A percentile compares a stretch with the other conserved stretches of the same genome.
Conservation (phyloP, 2,888 invertebrate species). For the Eueremaeus valkanovi region DNA sequence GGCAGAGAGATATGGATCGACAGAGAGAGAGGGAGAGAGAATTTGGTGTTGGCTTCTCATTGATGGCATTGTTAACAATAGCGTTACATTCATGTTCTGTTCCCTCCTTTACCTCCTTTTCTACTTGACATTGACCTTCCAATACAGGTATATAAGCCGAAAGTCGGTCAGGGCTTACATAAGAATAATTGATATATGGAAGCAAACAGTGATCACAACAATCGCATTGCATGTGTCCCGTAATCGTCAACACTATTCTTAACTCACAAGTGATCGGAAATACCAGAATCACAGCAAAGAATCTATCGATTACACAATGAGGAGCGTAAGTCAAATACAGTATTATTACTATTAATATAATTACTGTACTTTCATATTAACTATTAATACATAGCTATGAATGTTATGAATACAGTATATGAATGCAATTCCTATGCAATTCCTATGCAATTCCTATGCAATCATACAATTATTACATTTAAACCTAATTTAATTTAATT, state of each 20-base stretch:
- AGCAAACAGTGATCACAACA: not conserved
- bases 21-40: not conserved
- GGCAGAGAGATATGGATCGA: not conserved
- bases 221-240: slow-evolving; percentile 8
- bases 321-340: slow-evolving; percentile 15
- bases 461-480: too few relatives aligned
- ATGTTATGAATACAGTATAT: too few relatives aligned
- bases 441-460: too few relatives aligned
- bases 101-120: slow-evolving; percentile 19
- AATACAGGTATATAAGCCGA: slow-evolving; percentile 15
- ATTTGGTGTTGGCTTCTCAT: slow-evolving; percentile 2
- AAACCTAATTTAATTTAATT: too few relatives aligned
- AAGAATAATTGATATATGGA: not conserved
- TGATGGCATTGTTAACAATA: slow-evolving; percentile 17
- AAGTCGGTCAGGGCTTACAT: slow-evolving; percentile 15
- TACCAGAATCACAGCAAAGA: slow-evolving; percentile 4
- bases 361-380: not conserved
- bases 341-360: not conserved
- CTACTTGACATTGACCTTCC: slow-evolving; percentile 23
- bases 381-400: not conserved
- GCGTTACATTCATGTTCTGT: slow-evolving; percentile 9
- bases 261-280: slow-evolving; percentile 10
- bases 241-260: not conserved
- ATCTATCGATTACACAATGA: not conserved
- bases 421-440: too few relatives aligned